A percentile compares a stretch with the other conserved stretches of the same genome.
Evolutionary conservation across 2,113 vertebrate species (phyloP).

Genomic region (Ameiurus melas): DNA sequence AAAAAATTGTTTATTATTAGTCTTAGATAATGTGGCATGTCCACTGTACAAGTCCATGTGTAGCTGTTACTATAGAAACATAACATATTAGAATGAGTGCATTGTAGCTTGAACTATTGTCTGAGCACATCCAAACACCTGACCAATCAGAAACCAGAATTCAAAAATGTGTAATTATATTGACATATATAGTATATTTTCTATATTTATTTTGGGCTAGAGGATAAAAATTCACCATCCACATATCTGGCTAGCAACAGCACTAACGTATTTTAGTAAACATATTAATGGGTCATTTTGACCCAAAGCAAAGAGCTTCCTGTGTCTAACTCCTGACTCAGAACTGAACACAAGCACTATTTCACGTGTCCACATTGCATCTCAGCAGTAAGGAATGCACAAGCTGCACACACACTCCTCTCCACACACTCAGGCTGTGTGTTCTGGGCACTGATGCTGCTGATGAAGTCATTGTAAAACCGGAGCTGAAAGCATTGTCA

Average conservation of each 20-base stretch:
- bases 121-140: neutral
- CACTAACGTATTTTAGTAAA: neutral
- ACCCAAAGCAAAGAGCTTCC: slow-evolving; percentile 42
- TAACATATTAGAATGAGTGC: neutral
- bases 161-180: neutral
- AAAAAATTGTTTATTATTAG: neutral
- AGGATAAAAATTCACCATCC: neutral
- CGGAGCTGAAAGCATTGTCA: neutral
- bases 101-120: neutral
- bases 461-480: slow-evolving; percentile 39
- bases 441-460: slow-evolving; percentile 13
- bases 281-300: neutral
- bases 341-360: slow-evolving; percentile 41
- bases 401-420: slow-evolving; percentile 1
- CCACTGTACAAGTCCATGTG: neutral
- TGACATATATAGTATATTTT: neutral
- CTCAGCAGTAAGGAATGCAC: slow-evolving; percentile 54
- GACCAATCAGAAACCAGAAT: neutral
- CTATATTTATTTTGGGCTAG: neutral
- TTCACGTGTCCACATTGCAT: slow-evolving; percentile 37
- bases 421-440: slow-evolving; percentile 21
- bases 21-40: neutral
- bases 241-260: neutral
- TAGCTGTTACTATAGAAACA: neutral
- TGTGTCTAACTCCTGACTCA: slow-evolving; percentile 50